Conservation (phyloP, 1,140 invertebrate species). For the Drosophila ficusphila region DNA sequence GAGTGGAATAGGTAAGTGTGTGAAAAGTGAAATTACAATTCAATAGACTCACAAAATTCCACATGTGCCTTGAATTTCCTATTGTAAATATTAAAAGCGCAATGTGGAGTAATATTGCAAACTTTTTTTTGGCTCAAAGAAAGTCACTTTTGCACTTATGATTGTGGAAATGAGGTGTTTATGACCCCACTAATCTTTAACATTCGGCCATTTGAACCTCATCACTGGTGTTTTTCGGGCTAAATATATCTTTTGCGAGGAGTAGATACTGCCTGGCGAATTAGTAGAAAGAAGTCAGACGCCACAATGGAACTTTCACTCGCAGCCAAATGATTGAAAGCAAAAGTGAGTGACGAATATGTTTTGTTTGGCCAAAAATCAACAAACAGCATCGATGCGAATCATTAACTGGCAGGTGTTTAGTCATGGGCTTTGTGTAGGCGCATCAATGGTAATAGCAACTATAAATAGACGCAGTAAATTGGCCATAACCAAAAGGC, state of each 20-base stretch:
- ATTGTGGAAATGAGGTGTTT: background rate
- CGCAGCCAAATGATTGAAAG: slow-evolving; percentile 64
- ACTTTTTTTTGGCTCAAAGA: background rate
- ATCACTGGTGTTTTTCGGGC: background rate
- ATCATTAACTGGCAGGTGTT: slow-evolving; percentile 50
- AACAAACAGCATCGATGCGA: slow-evolving; percentile 34
- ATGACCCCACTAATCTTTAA: slow-evolving; percentile 29
- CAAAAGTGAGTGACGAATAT: slow-evolving; percentile 62
- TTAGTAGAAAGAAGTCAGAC: slow-evolving; percentile 58
- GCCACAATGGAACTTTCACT: slow-evolving; percentile 63
- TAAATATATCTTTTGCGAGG: background rate
- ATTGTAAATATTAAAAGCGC: background rate
- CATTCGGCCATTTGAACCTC: slow-evolving; percentile 3
- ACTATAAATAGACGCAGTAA: slow-evolving; percentile 29
- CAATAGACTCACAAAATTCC: slow-evolving; percentile 7
- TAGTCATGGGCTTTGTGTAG: slow-evolving; percentile 10
- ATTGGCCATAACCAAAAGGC: slow-evolving; percentile 42
- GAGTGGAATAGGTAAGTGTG: slow-evolving; percentile 26
- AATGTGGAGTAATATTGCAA: background rate
- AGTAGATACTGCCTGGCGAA: slow-evolving; percentile 28
- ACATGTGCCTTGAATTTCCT: background rate
- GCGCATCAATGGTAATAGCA: slow-evolving; percentile 7
- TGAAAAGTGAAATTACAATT: slow-evolving; percentile 38
- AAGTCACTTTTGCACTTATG: slow-evolving; percentile 3
- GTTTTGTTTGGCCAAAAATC: slow-evolving; percentile 43